These are phyloP conservation scores for Zootermopsis nevadensis DNA, from an alignment of 2,888 invertebrate species.

Conservation along the genomic window DNA sequence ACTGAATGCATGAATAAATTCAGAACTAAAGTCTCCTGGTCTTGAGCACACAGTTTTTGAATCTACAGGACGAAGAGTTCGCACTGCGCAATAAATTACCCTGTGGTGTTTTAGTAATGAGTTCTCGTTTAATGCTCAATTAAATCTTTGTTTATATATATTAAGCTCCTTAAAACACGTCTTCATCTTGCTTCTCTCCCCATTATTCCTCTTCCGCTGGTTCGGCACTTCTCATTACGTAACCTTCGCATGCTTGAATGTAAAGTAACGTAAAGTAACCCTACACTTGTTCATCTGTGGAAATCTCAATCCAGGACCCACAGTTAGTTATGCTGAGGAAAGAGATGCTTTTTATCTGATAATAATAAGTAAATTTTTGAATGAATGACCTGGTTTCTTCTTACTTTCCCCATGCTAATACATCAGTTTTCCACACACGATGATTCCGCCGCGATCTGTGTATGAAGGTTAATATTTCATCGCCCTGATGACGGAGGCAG, in stretches of 20 bases:
- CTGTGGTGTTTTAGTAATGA: neutral
- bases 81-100: neutral
- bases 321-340: no score
- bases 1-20: neutral
- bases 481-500: no score
- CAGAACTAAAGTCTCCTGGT: neutral
- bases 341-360: no score
- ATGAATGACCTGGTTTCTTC: no score
- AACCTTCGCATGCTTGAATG: neutral
- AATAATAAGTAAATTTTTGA: no score
- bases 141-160: constrained; percentile 1
- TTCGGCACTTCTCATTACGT: neutral
- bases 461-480: no score
- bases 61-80: neutral
- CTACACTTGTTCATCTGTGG: no score
- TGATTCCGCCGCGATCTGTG: no score
- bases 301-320: no score
- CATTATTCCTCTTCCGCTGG: neutral
- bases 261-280: neutral
- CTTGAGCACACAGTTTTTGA: neutral
- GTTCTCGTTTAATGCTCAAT: constrained; percentile 13
- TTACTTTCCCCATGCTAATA: no score
- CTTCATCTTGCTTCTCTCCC: neutral
- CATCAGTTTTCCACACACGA: no score
- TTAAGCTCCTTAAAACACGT: constrained; percentile 13